Evolutionary conservation across 2,888 invertebrate species (phyloP), one percentile per base, ranked within the genome.

Genomic region (Acleris holmiana): DNA sequence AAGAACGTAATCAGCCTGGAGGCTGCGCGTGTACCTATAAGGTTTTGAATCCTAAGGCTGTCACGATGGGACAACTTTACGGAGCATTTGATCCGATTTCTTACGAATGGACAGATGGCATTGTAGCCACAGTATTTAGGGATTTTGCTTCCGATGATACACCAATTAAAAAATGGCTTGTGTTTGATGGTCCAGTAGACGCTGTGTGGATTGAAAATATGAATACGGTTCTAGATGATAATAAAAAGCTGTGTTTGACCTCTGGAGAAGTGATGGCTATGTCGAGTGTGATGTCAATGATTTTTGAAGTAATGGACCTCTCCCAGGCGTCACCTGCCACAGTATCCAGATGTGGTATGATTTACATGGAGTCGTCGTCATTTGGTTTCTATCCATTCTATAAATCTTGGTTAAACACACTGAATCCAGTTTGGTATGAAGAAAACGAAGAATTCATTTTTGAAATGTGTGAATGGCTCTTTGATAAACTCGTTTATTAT

Each of bases 151-250:
- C 94, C 57, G 96, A 96, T 18, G 95, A 96, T 35, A 94, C 95
- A 0, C 93, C 95, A 0, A 95, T 96, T 72, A 93, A 95, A 67
- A 98, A 98, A 87, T 98, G 98, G 98, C 94, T 99, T 49, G 95
- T 99, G 59, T 98, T 99, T 83, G 97, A 98, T 83, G 98, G 98
- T 0, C 97, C 97, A 0, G 97, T 98, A 2, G 97, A 98, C 84
- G 96, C 97, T 2, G 95, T 96, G 4, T 98, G 98, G 98, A 97
- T 97, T 72, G 97, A 98, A 91, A 97, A 97, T 83, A 95, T 98
- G 94, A 97, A 97, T 80, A 97, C 97, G 0, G 97, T 97, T 4
- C 88, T 98, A 70, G 98, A 98, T 83, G 97, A 97, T 75, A 97
- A 97, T 82, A 97, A 96, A 86, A 97, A 97, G 80, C 93, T 98